A percentile compares a stretch with the other conserved stretches of the same genome.
Conservation (phyloP, 2,797 vertebrate species). For the Columba guinea region DNA sequence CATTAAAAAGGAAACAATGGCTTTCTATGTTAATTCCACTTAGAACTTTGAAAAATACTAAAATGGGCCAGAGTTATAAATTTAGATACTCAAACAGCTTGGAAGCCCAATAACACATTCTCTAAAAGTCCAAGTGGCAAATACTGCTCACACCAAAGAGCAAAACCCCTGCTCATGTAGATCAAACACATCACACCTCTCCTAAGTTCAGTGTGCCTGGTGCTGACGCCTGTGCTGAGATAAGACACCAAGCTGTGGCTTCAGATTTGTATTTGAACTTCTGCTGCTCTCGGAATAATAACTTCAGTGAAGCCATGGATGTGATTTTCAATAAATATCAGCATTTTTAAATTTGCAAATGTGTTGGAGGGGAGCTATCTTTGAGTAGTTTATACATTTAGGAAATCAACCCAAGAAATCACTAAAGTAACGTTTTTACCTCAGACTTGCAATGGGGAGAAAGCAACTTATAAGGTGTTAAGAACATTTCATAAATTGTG, state of each 20-base stretch:
- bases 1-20: neutral
- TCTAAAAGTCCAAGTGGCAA: neutral
- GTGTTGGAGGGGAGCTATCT: neutral
- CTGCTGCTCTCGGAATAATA: neutral
- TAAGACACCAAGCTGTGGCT: neutral
- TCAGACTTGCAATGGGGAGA: neutral
- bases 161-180: neutral
- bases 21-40: neutral
- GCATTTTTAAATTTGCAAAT: neutral
- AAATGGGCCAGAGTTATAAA: neutral
- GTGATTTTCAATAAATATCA: neutral
- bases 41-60: neutral
- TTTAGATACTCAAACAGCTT: neutral
- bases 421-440: neutral
- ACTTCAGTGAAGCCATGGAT: neutral
- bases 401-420: neutral
- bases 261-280: neutral
- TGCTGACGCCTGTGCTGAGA: neutral
- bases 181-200: rapidly evolving
- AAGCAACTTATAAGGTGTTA: neutral
- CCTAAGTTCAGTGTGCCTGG: neutral
- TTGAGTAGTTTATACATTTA: neutral
- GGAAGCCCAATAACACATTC: neutral
- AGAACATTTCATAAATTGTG: neutral
- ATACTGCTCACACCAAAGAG: neutral